Evolutionary conservation across 2,113 vertebrate genomes (phyloP), one percentile per base, ranked within the genome.

Genomic region (Hippocampus comes): DNA sequence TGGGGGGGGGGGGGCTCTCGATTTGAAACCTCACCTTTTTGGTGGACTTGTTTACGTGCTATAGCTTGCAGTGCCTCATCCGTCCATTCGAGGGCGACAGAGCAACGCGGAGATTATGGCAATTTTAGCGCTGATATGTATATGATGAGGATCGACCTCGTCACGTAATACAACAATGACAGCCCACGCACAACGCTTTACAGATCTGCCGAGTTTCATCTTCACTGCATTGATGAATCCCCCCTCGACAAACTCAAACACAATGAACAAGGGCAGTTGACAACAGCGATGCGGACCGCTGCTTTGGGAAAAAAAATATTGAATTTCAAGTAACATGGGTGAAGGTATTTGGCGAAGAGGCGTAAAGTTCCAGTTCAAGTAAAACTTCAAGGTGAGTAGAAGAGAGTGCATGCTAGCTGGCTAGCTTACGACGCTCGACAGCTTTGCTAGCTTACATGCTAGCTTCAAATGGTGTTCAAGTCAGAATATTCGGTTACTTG

Each of bases 11-110:
- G 42, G 1, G 15, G 51, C 6, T 21, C 25, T 27, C 5, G 25
- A 12, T 30, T 30, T 5, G 4, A 17, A 60, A 17, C 56, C 1
- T 59, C 56, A 23, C n/a, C 20, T 38, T 34, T 27, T 60, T 3
- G 20, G 2, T 63, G 30, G 38, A 59, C 12, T 1, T 73, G 60
- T 85, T 85, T 80, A 46, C 68, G 23, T 43, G 67, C n/a, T 23
- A 3, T 27, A 59, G 55, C 51, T 18, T 42, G 59, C 65, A 27
- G 20, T 41, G 11, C 57, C 9, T 15, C 48, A 1, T 48, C 1
- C 9, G 1, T 67, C n/a, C 71, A 4, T 20, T 53, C 55, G 41
- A 10, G 23, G 53, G 71, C 51, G 25, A 41, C n/a, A 41, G 9
- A 30, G 23, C 6, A 3, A 17, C 9, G 27, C 27, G 23, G 9